Evolutionary conservation across 2,113 vertebrate genomes (phyloP).

Genomic region (Ammodytes marinus): DNA sequence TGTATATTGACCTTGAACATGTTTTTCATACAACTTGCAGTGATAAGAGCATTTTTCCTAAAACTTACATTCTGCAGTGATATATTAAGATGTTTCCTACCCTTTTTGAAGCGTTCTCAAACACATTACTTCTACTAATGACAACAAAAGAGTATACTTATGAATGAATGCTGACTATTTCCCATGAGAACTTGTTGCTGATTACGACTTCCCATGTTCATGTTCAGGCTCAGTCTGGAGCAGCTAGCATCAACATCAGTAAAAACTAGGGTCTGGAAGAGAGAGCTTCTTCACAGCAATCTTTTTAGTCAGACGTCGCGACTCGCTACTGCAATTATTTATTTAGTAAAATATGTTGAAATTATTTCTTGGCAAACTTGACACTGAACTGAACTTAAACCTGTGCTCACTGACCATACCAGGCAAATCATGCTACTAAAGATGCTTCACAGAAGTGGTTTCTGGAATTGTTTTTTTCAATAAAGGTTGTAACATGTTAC

Average conservation of each 20-base stretch:
- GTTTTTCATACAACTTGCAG: constrained; percentile 13
- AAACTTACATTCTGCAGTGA: background rate
- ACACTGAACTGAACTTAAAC: background rate
- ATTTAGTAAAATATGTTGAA: background rate
- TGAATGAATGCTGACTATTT: constrained; percentile 11
- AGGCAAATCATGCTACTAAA: background rate
- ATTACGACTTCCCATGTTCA: background rate
- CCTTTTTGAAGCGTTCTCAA: constrained; percentile 16
- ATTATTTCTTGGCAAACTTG: background rate
- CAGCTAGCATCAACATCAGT: background rate
- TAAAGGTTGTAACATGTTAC: background rate
- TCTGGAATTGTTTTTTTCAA: background rate
- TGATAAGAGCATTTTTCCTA: constrained; percentile 1
- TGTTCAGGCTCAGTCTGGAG: constrained; percentile 1
- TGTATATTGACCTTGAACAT: constrained; percentile 7
- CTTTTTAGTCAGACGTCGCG: background rate
- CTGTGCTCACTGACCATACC: background rate
- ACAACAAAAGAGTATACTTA: background rate
- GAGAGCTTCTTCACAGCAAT: background rate
- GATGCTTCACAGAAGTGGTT: background rate
- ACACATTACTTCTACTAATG: background rate
- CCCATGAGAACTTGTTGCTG: constrained; percentile 12
- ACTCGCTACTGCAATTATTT: background rate
- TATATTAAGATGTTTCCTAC: background rate
- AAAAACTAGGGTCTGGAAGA: background rate